A percentile compares a stretch with the other conserved stretches of the same genome.
phyloP scores from a whole-genome alignment of 2,888 invertebrate species.

The Acrocyrtus sp. region DNA sequence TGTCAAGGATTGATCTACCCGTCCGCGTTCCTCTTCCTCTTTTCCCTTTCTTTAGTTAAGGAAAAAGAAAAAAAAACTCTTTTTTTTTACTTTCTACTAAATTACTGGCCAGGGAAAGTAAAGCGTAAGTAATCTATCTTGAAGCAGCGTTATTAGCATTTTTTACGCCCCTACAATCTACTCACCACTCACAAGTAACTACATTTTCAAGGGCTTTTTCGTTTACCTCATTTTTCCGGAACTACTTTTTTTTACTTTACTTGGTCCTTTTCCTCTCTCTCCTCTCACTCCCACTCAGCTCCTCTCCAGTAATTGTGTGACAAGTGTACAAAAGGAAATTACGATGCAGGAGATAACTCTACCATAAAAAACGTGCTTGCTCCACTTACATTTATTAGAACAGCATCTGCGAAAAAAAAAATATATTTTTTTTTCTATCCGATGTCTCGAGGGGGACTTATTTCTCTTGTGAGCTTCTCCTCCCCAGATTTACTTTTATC shows the following conservation, averaged over 20 bases:
- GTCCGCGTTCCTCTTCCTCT: too few relatives aligned
- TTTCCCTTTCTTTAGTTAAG: too few relatives aligned
- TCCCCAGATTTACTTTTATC: neutral
- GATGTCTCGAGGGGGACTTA: neutral
- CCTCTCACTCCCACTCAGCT: too few relatives aligned
- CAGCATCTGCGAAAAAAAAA: neutral
- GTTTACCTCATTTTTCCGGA: constrained; percentile 38
- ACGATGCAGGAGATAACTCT: neutral
- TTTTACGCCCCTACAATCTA: neutral
- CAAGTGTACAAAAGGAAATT: neutral
- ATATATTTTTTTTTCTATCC: too few relatives aligned
- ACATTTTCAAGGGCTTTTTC: constrained; percentile 37
- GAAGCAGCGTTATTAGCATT: too few relatives aligned
- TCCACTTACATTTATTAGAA: neutral
- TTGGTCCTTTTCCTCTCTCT: neutral
- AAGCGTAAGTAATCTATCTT: too few relatives aligned
- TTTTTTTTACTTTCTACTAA: too few relatives aligned
- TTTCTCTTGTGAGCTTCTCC: neutral
- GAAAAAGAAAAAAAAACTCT: too few relatives aligned
- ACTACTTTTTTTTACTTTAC: too few relatives aligned
- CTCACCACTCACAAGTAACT: constrained; percentile 29
- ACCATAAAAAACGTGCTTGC: neutral
- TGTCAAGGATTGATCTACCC: too few relatives aligned
- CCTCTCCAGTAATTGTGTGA: neutral
- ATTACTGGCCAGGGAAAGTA: too few relatives aligned